These are phyloP conservation scores for Pelochelys cantorii DNA, from an alignment of 2,797 vertebrate species.

Conservation along the genomic window DNA sequence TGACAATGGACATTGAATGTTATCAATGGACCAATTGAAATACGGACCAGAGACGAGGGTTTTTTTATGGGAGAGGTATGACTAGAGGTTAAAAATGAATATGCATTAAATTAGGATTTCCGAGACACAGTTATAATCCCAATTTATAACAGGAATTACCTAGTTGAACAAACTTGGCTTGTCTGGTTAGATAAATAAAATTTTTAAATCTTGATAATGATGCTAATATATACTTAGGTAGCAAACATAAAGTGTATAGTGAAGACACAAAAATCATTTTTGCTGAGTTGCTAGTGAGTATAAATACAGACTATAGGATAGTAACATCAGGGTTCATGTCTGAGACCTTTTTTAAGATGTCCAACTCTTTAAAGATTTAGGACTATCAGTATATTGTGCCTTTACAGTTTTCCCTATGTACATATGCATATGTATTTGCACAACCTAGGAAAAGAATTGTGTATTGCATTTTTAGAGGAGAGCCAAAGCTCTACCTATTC, in stretches of 20 bases:
- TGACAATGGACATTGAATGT: background rate
- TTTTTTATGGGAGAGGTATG: background rate
- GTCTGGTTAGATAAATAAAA: background rate
- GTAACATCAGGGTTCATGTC: background rate
- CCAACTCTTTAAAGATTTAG: background rate
- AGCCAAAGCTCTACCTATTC: background rate
- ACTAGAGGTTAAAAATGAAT: background rate
- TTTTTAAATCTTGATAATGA: background rate
- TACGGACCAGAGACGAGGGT: background rate
- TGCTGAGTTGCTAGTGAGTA: background rate
- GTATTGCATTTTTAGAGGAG: background rate
- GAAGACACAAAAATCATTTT: conserved; percentile 4
- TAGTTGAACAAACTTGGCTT: background rate
- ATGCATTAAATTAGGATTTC: background rate
- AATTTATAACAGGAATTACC: background rate
- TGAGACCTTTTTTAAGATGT: background rate
- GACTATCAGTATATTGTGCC: background rate
- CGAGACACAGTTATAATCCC: background rate
- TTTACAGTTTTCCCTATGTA: background rate
- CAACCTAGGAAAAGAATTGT: background rate
- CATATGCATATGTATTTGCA: background rate
- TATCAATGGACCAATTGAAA: background rate
- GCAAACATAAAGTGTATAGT: background rate
- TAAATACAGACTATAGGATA: background rate
- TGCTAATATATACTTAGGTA: background rate